Conservation (phyloP, 1,140 invertebrate genomes). For the Lepidotrigona ventralis region DNA sequence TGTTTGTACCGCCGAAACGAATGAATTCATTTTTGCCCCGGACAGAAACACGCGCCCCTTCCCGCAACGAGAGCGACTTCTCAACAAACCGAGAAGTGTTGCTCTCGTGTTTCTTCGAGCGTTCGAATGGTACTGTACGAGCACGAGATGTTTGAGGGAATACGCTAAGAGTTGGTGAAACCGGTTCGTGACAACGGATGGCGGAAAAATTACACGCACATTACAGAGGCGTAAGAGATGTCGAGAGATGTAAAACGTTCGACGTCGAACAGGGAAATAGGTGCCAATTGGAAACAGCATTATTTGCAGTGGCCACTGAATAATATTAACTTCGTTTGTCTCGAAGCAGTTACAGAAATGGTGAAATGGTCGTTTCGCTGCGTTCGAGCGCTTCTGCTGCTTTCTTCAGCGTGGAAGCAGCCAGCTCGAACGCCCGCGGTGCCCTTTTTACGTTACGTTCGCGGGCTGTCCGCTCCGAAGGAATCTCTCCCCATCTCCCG, state of each 20-base stretch:
- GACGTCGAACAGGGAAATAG: neutral
- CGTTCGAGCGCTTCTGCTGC: neutral
- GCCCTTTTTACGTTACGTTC: constrained; percentile 29
- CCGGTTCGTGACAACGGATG: neutral
- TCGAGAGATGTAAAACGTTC: neutral
- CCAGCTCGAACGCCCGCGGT: constrained; percentile 24
- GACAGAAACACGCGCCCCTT: constrained; percentile 28
- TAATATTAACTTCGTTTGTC: neutral
- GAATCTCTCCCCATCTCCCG: constrained; percentile 61
- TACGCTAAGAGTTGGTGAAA: neutral
- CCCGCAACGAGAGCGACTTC: constrained; percentile 15
- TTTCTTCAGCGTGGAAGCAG: neutral
- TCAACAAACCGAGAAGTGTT: neutral
- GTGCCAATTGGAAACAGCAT: neutral
- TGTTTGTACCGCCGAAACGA: constrained; percentile 15
- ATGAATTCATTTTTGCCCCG: constrained; percentile 40
- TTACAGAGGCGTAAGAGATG: neutral
- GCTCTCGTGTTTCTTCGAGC: constrained; percentile 6
- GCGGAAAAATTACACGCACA: neutral
- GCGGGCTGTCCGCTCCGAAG: constrained; percentile 23
- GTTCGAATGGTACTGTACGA: neutral
- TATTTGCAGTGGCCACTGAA: neutral
- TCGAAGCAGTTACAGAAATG: too few species aligned
- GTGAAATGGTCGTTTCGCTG: neutral
- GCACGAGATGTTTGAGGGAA: neutral